These are phyloP conservation scores for Danio jaintianensis DNA, from an alignment of 2,797 vertebrate species.

Conservation along the genomic window DNA sequence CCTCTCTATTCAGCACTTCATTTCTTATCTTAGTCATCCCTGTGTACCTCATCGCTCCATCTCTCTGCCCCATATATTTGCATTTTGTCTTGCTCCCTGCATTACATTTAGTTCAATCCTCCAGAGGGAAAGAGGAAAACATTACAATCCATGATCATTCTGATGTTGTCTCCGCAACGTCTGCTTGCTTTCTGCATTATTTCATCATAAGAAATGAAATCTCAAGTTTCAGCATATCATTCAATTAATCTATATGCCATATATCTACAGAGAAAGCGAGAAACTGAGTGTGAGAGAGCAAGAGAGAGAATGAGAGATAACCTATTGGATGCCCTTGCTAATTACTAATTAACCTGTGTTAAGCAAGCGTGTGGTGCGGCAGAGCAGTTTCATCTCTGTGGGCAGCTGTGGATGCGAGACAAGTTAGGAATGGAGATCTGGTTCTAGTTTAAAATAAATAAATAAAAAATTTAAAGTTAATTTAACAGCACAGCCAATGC, in stretches of 20 bases:
- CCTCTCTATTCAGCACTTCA: conserved; percentile 31
- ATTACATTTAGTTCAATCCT: conserved; percentile 18
- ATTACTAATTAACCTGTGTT: conserved; percentile 58
- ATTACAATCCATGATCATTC: conserved; percentile 24
- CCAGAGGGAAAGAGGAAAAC: conserved; percentile 2
- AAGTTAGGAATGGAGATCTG: not conserved
- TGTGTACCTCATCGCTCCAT: conserved; percentile 16
- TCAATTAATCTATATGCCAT: conserved; percentile 56
- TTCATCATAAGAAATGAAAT: conserved; percentile 57
- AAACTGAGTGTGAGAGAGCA: not conserved
- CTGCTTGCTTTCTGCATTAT: conserved; percentile 55
- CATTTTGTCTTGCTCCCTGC: not conserved
- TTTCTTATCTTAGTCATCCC: conserved; percentile 20
- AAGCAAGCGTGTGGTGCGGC: conserved; percentile 27
- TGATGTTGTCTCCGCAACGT: conserved; percentile 23
- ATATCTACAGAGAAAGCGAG: conserved; percentile 1
- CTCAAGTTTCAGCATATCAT: conserved; percentile 42
- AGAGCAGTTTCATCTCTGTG: conserved; percentile 12
- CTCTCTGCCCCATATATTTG: conserved; percentile 34
- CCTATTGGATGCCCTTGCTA: conserved; percentile 44
- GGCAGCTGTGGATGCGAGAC: not conserved
- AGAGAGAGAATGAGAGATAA: not conserved
- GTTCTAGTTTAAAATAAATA: not conserved
- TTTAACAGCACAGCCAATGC: no score
- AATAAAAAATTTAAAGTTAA: not conserved